Evolutionary conservation across 2,888 invertebrate genomes (phyloP).

Genomic region (Iselma pallidipennis): DNA sequence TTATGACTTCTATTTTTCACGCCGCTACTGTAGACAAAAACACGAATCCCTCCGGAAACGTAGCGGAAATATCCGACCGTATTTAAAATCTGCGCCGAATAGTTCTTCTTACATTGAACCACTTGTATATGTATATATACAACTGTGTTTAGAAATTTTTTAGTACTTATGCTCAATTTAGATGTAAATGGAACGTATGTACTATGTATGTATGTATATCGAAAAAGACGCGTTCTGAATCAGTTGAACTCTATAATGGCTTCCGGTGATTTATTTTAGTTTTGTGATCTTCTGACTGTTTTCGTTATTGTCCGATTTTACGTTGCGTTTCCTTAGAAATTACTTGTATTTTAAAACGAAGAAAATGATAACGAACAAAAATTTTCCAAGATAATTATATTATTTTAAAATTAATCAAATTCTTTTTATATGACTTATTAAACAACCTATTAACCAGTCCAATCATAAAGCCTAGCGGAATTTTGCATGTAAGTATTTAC

Average conservation of each 20-base stretch:
- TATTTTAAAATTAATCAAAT: no score
- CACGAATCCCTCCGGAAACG: no score
- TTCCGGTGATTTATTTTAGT: constrained; percentile 3
- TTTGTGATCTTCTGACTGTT: not conserved
- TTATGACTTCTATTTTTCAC: no score
- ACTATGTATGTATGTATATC: no score
- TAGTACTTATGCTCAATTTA: constrained; percentile 1
- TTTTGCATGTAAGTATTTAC: constrained; percentile 13
- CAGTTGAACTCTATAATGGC: not conserved
- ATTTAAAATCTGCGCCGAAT: no score
- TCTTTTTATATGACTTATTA: constrained; percentile 2
- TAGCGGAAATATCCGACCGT: no score
- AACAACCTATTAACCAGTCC: not conserved
- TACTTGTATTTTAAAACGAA: constrained; percentile 2
- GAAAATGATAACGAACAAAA: constrained; percentile 21
- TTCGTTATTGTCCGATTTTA: constrained; percentile 1
- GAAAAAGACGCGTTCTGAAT: not conserved
- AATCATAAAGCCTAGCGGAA: not conserved
- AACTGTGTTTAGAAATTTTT: no score
- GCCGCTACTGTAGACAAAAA: no score
- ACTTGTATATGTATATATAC: no score
- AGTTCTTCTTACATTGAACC: no score
- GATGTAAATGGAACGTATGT: not conserved
- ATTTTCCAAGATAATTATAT: no score
- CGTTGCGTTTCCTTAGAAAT: not conserved